Evolutionary conservation across 23 tunicate genomes (phyloP).

Genomic region (Diplosoma virens): DNA sequence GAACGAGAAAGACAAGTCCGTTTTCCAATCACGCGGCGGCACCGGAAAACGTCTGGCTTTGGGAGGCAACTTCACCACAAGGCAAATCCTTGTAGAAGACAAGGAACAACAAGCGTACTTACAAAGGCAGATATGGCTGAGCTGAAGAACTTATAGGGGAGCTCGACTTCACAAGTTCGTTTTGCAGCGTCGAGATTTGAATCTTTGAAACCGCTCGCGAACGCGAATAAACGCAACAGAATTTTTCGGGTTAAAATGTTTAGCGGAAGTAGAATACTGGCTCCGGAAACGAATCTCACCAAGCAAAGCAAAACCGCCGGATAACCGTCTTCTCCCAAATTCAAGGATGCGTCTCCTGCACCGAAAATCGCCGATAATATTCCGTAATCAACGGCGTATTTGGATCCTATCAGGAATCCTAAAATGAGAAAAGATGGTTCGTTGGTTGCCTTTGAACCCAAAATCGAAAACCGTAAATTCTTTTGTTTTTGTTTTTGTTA

Average conservation of each 20-base stretch:
- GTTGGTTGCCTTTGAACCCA: too few species aligned
- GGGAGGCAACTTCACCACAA: slow-evolving; percentile 41
- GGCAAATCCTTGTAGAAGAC: slow-evolving; percentile 14
- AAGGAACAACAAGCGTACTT: slow-evolving; percentile 60
- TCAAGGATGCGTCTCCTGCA: too few species aligned
- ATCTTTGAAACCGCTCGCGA: slow-evolving; percentile 5
- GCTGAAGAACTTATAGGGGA: slow-evolving; percentile 62
- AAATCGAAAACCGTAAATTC: neutral
- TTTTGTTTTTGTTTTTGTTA: neutral
- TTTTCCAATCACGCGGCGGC: too few species aligned
- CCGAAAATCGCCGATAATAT: too few species aligned
- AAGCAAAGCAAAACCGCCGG: neutral
- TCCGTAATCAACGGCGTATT: slow-evolving; percentile 2
- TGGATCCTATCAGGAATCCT: slow-evolving; percentile 69
- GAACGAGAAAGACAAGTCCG: too few species aligned
- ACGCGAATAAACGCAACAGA: slow-evolving; percentile 14
- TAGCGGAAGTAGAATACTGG: slow-evolving; percentile 16
- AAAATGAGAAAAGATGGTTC: neutral
- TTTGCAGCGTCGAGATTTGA: slow-evolving; percentile 31
- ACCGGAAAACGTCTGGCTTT: neutral
- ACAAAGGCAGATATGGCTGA: slow-evolving; percentile 33
- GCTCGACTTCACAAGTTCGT: slow-evolving; percentile 27
- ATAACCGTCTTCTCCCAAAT: neutral
- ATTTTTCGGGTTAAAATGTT: slow-evolving; percentile 25
- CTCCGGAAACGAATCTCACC: slow-evolving; percentile 29